phyloP scores from a whole-genome alignment of 2,888 invertebrate genomes.

The Taenaris catops region DNA sequence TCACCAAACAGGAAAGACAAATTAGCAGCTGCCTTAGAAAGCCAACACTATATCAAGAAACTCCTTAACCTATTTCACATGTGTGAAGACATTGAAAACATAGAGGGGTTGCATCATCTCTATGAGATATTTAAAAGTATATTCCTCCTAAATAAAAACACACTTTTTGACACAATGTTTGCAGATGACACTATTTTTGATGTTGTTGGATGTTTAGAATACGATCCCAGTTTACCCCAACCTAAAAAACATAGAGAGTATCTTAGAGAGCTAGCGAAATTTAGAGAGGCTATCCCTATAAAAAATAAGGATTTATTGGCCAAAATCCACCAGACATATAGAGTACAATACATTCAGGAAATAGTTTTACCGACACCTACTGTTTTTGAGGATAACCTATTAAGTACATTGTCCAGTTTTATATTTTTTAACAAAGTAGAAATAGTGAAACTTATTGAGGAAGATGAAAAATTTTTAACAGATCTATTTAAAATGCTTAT shows the following conservation, averaged over 20 bases:
- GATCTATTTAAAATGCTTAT: slow-evolving; percentile 96
- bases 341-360: slow-evolving; percentile 99
- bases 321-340: slow-evolving; percentile 99
- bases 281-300: slow-evolving; percentile 96
- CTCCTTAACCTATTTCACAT: slow-evolving; percentile 96
- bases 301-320: slow-evolving; percentile 95
- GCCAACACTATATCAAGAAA: slow-evolving; percentile 97
- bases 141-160: slow-evolving; percentile 98
- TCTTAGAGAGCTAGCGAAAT: slow-evolving; percentile 94
- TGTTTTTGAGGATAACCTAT: slow-evolving; percentile 99
- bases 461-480: slow-evolving; percentile 97
- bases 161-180: slow-evolving; percentile 98
- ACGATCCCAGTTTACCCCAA: slow-evolving; percentile 93
- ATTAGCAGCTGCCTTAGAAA: slow-evolving; percentile 94
- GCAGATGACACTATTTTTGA: slow-evolving; percentile 98
- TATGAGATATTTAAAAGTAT: slow-evolving; percentile 99
- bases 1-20: slow-evolving; percentile 96
- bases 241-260: slow-evolving; percentile 98
- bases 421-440: slow-evolving; percentile 99
- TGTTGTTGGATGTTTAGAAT: slow-evolving; percentile 98
- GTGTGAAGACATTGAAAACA: slow-evolving; percentile 98
- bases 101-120: slow-evolving; percentile 95
- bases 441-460: slow-evolving; percentile 98
- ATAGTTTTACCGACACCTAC: slow-evolving; percentile 99
- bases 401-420: slow-evolving; percentile 98